Evolutionary conservation across 1,140 invertebrate species (phyloP), one percentile per base, ranked within the genome.

Genomic region (Kradibia gibbosae): DNA sequence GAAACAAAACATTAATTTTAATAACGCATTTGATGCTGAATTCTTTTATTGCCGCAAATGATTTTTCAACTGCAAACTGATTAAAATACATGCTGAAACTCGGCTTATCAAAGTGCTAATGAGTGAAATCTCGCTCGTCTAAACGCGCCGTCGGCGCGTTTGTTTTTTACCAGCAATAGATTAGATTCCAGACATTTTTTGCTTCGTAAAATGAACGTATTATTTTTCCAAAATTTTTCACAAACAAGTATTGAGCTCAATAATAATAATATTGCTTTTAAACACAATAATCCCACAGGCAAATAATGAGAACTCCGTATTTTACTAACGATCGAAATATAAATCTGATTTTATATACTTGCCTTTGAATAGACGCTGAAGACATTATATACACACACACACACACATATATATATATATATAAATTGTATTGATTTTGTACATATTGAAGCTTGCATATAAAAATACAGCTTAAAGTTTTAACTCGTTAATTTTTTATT

Each of bases 71-170:
- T 53, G 20, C 4, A 53, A 78, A 78, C 75, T 3, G 60, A 60
- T 67, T 78, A 36, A 60, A 48, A 53, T 34, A 0, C 60, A 11
- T 3, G n/a, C 17, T 10, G 39, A 3, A 28, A 67, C 36, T 78
- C 53, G 22, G 53, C 60, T 45, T n/a, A 67, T 60, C 57, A 36
- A 42, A 53, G 53, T 67, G 53, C 60, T 45, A 78, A 50, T 28
- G 39, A 67, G 39, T 65, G 25, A 34, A 76, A 76, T 60, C n/a
- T n/a, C n/a, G n/a, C 55, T 31, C 4, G 42, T 76, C 65, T 65
- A n/a, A 48, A 25, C 39, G n/a, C 22, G 39, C 2, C 15, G 31
- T 13, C 74, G 5, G 31, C 57, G 17, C 50, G 62, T 36, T 36
- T 8, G 31, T n/a, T n/a, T n/a, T 22, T 55, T 53, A 45, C 70